Evolutionary conservation across 2,797 vertebrate genomes (phyloP).

Genomic region (Coluber constrictor): DNA sequence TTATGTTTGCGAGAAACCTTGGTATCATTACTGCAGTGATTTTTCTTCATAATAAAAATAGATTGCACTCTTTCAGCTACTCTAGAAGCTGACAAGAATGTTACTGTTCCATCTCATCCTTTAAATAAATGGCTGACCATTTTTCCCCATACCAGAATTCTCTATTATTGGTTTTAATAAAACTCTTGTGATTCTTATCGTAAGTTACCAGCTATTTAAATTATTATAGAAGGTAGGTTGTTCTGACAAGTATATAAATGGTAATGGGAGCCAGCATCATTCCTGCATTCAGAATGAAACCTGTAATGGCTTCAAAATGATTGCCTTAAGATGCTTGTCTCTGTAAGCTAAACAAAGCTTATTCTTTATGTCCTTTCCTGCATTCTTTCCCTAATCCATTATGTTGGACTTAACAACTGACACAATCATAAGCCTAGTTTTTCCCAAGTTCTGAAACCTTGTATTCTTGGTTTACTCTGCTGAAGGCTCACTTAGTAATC

Average conservation of each 20-base stretch:
- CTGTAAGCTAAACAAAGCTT: background rate
- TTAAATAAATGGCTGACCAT: slow-evolving; percentile 44
- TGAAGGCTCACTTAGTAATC: background rate
- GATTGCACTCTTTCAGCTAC: slow-evolving; percentile 43
- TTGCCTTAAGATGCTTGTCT: slow-evolving; percentile 28
- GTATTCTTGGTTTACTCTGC: background rate
- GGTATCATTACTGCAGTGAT: slow-evolving; percentile 37
- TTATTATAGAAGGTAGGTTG: slow-evolving; percentile 42
- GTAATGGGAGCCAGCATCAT: slow-evolving; percentile 39
- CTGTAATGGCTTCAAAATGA: slow-evolving; percentile 21
- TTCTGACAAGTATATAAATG: slow-evolving; percentile 42
- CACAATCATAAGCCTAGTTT: background rate
- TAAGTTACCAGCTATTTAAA: slow-evolving; percentile 45
- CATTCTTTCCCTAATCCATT: background rate
- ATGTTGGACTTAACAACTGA: background rate
- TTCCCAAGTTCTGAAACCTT: background rate
- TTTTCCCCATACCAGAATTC: slow-evolving; percentile 10
- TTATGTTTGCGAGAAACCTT: slow-evolving; percentile 44
- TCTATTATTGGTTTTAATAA: slow-evolving; percentile 37
- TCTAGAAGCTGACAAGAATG: slow-evolving; percentile 39
- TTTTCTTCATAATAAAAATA: slow-evolving; percentile 43
- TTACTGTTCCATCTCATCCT: slow-evolving; percentile 27
- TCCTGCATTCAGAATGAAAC: slow-evolving; percentile 28
- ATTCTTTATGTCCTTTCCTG: background rate
- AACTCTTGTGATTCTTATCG: slow-evolving; percentile 20